Base-by-base conservation (phyloP, 2,888 invertebrate species). In the Leptopilina myrica region DNA sequence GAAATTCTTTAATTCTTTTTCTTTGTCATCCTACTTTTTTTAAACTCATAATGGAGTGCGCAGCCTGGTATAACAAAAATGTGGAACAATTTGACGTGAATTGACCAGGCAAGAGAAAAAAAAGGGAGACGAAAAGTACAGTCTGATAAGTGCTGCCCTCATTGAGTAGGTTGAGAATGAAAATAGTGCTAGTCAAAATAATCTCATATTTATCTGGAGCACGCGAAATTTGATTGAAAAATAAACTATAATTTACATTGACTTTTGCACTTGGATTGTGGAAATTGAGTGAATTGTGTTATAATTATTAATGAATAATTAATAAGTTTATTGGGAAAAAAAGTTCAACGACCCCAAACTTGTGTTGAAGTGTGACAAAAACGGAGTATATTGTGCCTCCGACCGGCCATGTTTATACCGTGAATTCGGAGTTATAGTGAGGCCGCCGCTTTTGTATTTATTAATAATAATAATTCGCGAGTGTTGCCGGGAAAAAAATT, bases 401-500 rank as follows among this genome's bases (percentile, higher is more conserved):
- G 88, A 88, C 89, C 91, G 90, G 91, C 91, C 91, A 91, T 91
- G 91, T 91, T 91, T 91, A 90, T 89, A 88, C 85, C 88, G 90
- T 88, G 89, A 89, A 86, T 90, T 88, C 87, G 86, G 86, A 84
- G 81, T 49, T 49, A 49, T 11, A 49, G 43, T 43, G 43, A 43
- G 79, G 73, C 83, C 84, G 73, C 83, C 84, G 85, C 79, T 82
- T 33, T 84, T 83, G 77, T 49, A 4, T 8, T 49, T 20, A 20
- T 20, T 20, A 20, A 11, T 49, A 49, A 78, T 83, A 83, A 80
- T 82, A 84, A 81, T 83, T 85, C 83, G 85, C 83, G 84, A 82
- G 86, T 83, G 84, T 83, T 76, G 81, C 79, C 78, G 82, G 76
- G 69, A 77, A 79, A 79, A 80, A 77, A 46, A 80, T 78, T 43